Percentiles rank a stretch among this genome's conserved stretches.
These are phyloP conservation scores for Rhyacophila brunnea DNA, from an alignment of 1,140 invertebrate species.

Conservation along the genomic window DNA sequence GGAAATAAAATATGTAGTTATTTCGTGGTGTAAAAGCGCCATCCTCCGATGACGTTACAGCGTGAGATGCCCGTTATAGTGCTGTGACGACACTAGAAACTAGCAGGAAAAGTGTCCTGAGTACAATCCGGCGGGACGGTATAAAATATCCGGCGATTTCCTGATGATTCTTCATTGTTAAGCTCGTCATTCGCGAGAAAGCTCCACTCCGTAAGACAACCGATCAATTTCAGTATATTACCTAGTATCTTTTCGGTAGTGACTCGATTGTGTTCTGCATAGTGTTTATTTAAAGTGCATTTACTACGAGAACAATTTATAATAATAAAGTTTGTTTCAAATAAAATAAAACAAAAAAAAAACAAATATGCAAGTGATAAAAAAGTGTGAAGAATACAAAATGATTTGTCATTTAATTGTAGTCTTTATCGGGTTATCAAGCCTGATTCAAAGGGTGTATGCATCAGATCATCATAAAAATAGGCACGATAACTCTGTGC, in stretches of 20 bases:
- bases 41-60: too few species aligned
- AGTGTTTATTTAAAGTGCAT: too few species aligned
- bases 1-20: too few species aligned
- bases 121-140: background rate
- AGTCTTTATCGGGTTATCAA: too few species aligned
- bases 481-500: background rate
- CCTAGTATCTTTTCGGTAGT: background rate
- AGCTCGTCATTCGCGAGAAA: slow-evolving; percentile 8
- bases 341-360: too few species aligned
- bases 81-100: background rate
- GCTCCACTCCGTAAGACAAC: background rate
- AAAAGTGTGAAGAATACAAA: too few species aligned
- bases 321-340: too few species aligned
- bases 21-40: too few species aligned
- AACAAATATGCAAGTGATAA: too few species aligned
- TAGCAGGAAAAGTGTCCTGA: slow-evolving; percentile 12
- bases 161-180: slow-evolving; percentile 21
- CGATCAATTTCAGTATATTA: background rate
- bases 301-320: too few species aligned
- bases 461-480: background rate
- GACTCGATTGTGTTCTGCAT: background rate
- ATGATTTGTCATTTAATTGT: too few species aligned
- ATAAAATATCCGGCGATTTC: slow-evolving; percentile 13
- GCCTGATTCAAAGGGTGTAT: background rate
- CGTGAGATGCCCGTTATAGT: too few species aligned